These are phyloP conservation scores for Epistrophe grossulariae DNA, from an alignment of 2,888 invertebrate genomes.

Conservation along the genomic window DNA sequence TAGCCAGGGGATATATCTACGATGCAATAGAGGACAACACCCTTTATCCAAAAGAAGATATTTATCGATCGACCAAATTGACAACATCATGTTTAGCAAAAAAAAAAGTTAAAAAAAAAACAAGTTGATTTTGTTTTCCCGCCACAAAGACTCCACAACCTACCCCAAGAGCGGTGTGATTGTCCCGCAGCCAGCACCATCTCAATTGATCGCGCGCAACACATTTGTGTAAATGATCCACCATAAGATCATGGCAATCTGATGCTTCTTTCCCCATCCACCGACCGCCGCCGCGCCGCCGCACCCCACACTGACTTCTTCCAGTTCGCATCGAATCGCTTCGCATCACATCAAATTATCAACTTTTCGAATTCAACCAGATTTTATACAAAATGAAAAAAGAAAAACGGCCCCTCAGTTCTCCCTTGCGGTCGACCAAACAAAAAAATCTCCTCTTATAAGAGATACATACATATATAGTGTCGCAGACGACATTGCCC, in stretches of 20 bases:
- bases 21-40: slow-evolving; percentile 62
- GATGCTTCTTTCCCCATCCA: background rate
- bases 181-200: slow-evolving; percentile 53
- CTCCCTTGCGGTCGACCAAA: slow-evolving; percentile 22
- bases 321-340: slow-evolving; percentile 62
- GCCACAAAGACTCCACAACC: slow-evolving; percentile 58
- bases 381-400: slow-evolving; percentile 18
- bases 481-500: slow-evolving; percentile 77
- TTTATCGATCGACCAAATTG: slow-evolving; percentile 75
- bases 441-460: slow-evolving; percentile 30
- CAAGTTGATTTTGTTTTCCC: slow-evolving; percentile 32
- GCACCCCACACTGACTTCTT: slow-evolving; percentile 19
- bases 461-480: slow-evolving; percentile 11
- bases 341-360: slow-evolving; percentile 75
- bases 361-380: slow-evolving; percentile 69
- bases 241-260: slow-evolving; percentile 37
- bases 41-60: slow-evolving; percentile 72
- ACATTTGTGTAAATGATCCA: slow-evolving; percentile 61
- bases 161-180: slow-evolving; percentile 71
- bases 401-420: background rate
- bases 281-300: no score
- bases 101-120: background rate
- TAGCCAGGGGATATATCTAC: slow-evolving; percentile 32
- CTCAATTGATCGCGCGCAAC: background rate
- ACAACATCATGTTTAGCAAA: slow-evolving; percentile 67